Evolutionary conservation across 1,140 invertebrate genomes (phyloP), one percentile per base, ranked within the genome.

Genomic region (Pentalonia nigronervosa): DNA sequence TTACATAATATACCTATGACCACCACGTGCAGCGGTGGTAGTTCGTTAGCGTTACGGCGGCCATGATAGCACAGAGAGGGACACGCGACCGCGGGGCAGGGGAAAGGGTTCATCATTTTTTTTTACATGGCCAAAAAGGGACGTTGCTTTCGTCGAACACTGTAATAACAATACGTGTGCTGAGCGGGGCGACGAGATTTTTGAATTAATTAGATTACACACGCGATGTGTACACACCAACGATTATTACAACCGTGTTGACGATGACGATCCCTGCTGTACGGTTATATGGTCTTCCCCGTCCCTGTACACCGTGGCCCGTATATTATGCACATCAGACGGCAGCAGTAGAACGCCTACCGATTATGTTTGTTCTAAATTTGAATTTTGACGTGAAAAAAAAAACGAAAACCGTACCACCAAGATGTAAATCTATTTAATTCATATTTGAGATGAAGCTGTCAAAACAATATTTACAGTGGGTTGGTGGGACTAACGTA

Each of bases 161-260:
- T n/a, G 14, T 84, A 45, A 45, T 86, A 25, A 41, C n/a, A n/a
- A 67, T n/a, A n/a, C 14, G 36, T 1, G 9, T 45, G 25, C 48
- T 2, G 0, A 1, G 11, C 83, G 67, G 34, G 21, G 50, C n/a
- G 34, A 90, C 20, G n/a, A 41, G 53, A 90, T 76, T 60, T 90
- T 90, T 76, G 67, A 90, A 90, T 90, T 67, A 90, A 90, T 67
- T 90, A 90, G 56, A 47, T 76, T 90, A 90, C 53, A 60, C 25
- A 2, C 60, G 30, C 30, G 56, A 9, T n/a, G 30, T 67, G 50
- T 53, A 34, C 20, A 67, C 36, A 90, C 56, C 41, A 4, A 60
- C 36, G 50, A 34, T 90, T 76, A 90, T 41, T 30, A 41, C 25
- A 23, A 2, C 41, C 21, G 23, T 36, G 36, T 53, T 25, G 47